Conservation (phyloP, 1,140 invertebrate species). For the Atta cephalotes region DNA sequence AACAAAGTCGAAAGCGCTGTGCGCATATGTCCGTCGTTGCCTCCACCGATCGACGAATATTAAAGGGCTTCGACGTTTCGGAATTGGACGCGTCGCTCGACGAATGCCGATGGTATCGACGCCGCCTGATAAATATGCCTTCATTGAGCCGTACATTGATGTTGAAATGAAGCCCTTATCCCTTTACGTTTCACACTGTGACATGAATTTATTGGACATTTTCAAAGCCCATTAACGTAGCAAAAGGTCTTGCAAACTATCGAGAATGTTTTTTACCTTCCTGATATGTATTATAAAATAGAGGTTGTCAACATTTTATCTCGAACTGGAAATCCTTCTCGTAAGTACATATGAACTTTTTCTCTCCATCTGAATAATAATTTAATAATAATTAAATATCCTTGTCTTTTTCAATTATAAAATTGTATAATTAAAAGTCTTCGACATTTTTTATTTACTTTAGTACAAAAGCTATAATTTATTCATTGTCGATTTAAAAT, state of each 20-base stretch:
- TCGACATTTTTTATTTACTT: neutral
- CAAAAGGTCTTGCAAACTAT: neutral
- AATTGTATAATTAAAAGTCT: conserved; percentile 12
- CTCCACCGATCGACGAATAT: conserved; percentile 30
- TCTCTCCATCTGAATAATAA: neutral
- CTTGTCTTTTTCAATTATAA: neutral
- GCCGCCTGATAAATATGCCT: conserved; percentile 46
- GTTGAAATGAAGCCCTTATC: conserved; percentile 20
- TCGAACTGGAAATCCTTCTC: neutral
- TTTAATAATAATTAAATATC: neutral
- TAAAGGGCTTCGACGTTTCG: conserved; percentile 43
- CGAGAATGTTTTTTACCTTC: neutral
- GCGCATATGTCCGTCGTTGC: conserved; percentile 4
- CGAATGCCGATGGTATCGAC: conserved; percentile 47
- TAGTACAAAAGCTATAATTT: neutral
- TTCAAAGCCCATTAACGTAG: neutral
- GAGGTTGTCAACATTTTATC: neutral
- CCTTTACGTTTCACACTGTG: neutral
- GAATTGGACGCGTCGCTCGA: conserved; percentile 46
- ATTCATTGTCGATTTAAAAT: neutral
- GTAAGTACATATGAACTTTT: neutral
- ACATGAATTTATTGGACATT: conserved; percentile 29
- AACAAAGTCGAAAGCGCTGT: conserved; percentile 45
- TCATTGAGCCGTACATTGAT: conserved; percentile 22
- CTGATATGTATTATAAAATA: neutral